phyloP scores from a whole-genome alignment of 1,140 invertebrate species.

The Cyphomyrmex costatus region DNA sequence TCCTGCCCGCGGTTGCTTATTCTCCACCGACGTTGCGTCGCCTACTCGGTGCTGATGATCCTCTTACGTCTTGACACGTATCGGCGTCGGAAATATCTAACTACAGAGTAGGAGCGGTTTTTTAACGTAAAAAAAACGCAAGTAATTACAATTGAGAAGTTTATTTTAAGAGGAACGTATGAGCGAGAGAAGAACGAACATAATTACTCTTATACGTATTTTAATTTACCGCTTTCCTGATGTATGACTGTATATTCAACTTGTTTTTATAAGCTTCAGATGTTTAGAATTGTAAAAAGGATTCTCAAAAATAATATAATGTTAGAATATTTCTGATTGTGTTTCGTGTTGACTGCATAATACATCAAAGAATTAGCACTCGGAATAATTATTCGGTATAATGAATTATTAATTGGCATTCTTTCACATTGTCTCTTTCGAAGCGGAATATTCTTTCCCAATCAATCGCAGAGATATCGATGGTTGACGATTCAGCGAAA shows the following conservation, averaged over 20 bases:
- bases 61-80: conserved; percentile 47
- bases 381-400: conserved; percentile 38
- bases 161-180: conserved; percentile 12
- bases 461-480: conserved; percentile 62
- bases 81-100: conserved; percentile 34
- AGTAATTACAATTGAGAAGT: conserved; percentile 17
- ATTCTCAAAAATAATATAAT: neutral
- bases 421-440: neutral
- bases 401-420: conserved; percentile 53
- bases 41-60: conserved; percentile 43
- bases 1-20: conserved; percentile 46
- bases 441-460: conserved; percentile 30
- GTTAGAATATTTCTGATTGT: neutral
- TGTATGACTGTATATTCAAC: neutral
- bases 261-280: neutral
- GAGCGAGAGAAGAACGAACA: neutral
- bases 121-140: conserved; percentile 1
- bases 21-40: conserved; percentile 47
- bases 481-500: conserved; percentile 65
- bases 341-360: neutral
- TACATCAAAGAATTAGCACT: conserved; percentile 13
- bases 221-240: neutral
- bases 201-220: neutral
- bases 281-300: neutral
- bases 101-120: conserved; percentile 6